Percentiles rank a stretch among this genome's conserved stretches.
These are phyloP conservation scores for Microtus montanus DNA, from an alignment of 2,113 vertebrate species.

Conservation along the genomic window DNA sequence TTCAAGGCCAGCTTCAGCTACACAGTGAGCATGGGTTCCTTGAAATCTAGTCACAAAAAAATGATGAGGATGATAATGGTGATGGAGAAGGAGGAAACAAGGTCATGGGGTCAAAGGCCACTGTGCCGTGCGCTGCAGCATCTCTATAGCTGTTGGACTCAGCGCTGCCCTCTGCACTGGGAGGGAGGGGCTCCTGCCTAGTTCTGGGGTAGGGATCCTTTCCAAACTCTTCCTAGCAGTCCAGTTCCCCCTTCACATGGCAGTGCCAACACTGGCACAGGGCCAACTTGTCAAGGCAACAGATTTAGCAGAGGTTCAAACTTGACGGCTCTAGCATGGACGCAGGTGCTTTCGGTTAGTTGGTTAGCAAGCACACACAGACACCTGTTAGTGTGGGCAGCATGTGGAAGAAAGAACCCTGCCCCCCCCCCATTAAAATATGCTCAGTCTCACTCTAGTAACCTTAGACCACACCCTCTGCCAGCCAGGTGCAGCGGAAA, in stretches of 20 bases:
- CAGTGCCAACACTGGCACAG: neutral
- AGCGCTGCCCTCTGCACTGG: neutral
- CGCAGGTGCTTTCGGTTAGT: neutral
- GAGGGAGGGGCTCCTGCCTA: neutral
- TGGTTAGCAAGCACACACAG: neutral
- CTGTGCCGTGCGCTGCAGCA: rapidly evolving
- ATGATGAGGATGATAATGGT: neutral
- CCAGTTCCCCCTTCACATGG: neutral
- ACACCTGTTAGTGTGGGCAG: neutral
- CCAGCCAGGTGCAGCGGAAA: too few relatives aligned
- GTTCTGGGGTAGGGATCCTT: neutral
- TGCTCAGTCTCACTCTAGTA: neutral
- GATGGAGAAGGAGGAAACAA: neutral
- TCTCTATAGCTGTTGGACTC: neutral
- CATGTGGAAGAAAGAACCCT: neutral
- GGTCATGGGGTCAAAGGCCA: neutral
- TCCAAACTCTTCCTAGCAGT: neutral
- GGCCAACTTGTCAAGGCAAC: neutral
- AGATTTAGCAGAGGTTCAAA: neutral
- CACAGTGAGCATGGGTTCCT: neutral
- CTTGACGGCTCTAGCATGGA: too few relatives aligned
- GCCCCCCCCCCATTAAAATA: neutral
- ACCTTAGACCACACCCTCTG: neutral
- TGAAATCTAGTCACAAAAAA: neutral
- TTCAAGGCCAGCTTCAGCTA: neutral